These are phyloP conservation scores for Gymnocheta viridis DNA, from an alignment of 2,888 invertebrate genomes.

Conservation along the genomic window DNA sequence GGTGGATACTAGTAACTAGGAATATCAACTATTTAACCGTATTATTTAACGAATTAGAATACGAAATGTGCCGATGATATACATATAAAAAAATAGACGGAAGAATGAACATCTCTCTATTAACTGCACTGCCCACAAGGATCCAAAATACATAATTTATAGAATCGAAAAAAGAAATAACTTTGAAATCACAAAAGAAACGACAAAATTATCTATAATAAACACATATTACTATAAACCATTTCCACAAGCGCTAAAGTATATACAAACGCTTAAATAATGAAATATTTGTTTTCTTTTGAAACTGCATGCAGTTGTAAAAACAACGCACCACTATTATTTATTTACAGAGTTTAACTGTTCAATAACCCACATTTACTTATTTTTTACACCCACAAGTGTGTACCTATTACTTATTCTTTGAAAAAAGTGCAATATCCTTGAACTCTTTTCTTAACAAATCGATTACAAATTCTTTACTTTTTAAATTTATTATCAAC, in stretches of 20 bases:
- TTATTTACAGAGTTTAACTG: not conserved
- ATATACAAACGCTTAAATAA: not conserved
- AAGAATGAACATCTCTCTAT: too few species aligned
- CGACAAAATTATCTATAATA: too few species aligned
- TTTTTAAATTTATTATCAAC: constrained; percentile 33
- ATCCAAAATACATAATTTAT: too few species aligned
- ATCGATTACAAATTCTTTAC: constrained; percentile 44
- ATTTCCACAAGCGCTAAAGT: not conserved
- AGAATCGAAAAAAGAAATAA: too few species aligned
- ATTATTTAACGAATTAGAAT: too few species aligned
- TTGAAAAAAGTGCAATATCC: not conserved
- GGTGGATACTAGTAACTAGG: too few species aligned
- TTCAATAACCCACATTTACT: not conserved
- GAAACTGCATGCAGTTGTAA: not conserved
- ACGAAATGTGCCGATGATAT: too few species aligned
- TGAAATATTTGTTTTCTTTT: not conserved
- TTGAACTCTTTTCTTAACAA: constrained; percentile 30
- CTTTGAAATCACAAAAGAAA: too few species aligned
- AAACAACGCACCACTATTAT: not conserved
- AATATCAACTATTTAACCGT: too few species aligned
- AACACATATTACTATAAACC: too few species aligned
- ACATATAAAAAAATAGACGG: too few species aligned
- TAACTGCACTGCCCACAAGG: too few species aligned
- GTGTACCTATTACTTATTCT: not conserved
- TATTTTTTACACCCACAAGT: not conserved